A percentile compares a stretch with the other conserved stretches of the same genome.
Conservation (phyloP, 2,797 vertebrate species). For the Sebastes kiyomatsui region DNA sequence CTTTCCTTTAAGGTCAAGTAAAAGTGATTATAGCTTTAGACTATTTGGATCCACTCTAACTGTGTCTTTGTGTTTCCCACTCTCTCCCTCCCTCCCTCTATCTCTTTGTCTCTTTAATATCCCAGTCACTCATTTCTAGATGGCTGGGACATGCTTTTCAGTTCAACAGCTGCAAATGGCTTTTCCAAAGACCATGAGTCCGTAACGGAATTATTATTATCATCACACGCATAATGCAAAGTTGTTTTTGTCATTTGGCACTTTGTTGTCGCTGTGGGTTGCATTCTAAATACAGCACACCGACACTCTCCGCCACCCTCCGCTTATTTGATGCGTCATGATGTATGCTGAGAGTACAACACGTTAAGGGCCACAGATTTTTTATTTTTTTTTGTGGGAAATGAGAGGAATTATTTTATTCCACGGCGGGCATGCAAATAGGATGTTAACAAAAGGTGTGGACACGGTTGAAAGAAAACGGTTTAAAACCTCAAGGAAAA, state of each 20-base stretch:
- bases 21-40: background rate
- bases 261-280: conserved; percentile 25
- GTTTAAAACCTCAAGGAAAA: background rate
- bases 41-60: background rate
- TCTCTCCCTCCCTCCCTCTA: background rate
- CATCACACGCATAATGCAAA: conserved; percentile 46
- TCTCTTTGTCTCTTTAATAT: conserved; percentile 31
- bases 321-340: conserved; percentile 11
- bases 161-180: conserved; percentile 67
- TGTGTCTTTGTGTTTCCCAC: background rate
- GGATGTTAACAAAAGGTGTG: background rate
- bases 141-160: conserved; percentile 47
- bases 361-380: background rate
- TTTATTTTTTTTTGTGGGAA: background rate
- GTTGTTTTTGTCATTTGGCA: conserved; percentile 51
- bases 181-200: conserved; percentile 71
- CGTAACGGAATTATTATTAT: conserved; percentile 58
- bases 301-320: background rate
- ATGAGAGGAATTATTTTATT: background rate
- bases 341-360: conserved; percentile 5
- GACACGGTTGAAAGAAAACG: background rate
- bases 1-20: background rate
- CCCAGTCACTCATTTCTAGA: conserved; percentile 43
- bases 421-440: background rate
- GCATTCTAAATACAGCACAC: conserved; percentile 24